Evolutionary conservation across 2,888 invertebrate genomes (phyloP), one percentile per base, ranked within the genome.

Genomic region (Rhimphoctona megacephalus): DNA sequence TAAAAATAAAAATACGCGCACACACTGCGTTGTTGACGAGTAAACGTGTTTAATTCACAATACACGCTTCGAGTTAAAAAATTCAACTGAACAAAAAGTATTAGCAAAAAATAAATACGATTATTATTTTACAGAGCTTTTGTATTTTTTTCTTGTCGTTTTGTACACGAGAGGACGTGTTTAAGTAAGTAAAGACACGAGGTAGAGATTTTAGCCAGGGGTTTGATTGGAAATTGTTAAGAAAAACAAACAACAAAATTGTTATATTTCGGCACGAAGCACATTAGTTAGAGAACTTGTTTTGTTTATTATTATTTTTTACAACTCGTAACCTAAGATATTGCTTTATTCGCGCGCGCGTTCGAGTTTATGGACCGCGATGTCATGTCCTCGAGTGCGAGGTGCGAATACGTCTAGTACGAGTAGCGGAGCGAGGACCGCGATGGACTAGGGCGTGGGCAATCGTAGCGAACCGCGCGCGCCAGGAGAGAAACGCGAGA

Each of bases 381-480:
- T 70, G 54, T 69, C 79, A 46, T 57, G 46, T 80, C 70, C 67
- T 78, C 57, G 54, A 69, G 39, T 74, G 30, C 19, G 57, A 69
- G 74, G 57, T 22, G 73, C 52, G 73, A 64, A 33, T 43, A 61
- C 67, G 30, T 67, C 66, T 64, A 76, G 83, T 83, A 84, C 81
- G 74, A 87, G 87, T 69, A 82, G 82, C 87, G 85, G 82, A 80
- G 82, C 87, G 83, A 88, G 87, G 89, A 86, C 88, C 89, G 84
- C 89, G 87, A 81, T 87, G 89, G 90, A 91, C 90, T 90, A 90
- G 92, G 92, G 92, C 92, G 92, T 92, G 90, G 92, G 90, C 91
- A 90, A 90, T 90, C 87, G 85, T 81, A 88, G 87, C 83, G 85
- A 88, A 85, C 86, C 89, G 88, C 87, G 88, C 85, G 88, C 88